Conservation (phyloP, 2,888 invertebrate genomes). For the Branchellion lobata region DNA sequence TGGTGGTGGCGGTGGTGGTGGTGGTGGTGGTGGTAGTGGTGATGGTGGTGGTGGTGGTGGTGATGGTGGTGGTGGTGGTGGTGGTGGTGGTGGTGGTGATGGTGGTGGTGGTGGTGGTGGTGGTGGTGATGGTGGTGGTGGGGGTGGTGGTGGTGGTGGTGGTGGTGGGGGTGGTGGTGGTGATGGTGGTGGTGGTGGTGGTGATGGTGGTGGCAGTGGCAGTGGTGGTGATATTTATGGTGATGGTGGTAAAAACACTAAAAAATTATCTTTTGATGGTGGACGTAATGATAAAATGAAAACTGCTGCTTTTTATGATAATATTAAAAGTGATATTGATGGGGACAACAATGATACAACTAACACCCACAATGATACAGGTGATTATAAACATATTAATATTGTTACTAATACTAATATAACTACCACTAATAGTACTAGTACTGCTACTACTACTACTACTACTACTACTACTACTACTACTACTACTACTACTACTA, state of each 20-base stretch:
- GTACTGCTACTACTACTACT: slow-evolving; percentile 10
- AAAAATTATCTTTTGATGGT: too few species aligned
- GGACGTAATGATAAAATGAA: too few species aligned
- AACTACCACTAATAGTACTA: not conserved
- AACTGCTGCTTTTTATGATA: too few species aligned
- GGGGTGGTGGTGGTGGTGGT: slow-evolving; percentile 33
- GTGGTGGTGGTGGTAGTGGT: not conserved
- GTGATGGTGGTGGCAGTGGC: not conserved
- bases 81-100: slow-evolving; percentile 19
- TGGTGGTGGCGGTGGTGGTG: slow-evolving; percentile 8
- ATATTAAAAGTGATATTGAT: too few species aligned
- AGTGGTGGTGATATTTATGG: not conserved
- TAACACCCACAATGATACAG: too few species aligned
- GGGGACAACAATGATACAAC: too few species aligned
- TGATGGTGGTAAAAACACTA: too few species aligned
- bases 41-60: slow-evolving; percentile 9
- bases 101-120: slow-evolving; percentile 8
- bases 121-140: slow-evolving; percentile 34
- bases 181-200: slow-evolving; percentile 4
- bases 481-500: slow-evolving; percentile 20
- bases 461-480: slow-evolving; percentile 20
- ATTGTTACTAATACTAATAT: not conserved
- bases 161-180: not conserved
- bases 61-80: not conserved
- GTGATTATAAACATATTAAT: not conserved